Evolutionary conservation across 2,888 invertebrate species (phyloP), one percentile per base, ranked within the genome.

Genomic region (Balanococcus diminutus): DNA sequence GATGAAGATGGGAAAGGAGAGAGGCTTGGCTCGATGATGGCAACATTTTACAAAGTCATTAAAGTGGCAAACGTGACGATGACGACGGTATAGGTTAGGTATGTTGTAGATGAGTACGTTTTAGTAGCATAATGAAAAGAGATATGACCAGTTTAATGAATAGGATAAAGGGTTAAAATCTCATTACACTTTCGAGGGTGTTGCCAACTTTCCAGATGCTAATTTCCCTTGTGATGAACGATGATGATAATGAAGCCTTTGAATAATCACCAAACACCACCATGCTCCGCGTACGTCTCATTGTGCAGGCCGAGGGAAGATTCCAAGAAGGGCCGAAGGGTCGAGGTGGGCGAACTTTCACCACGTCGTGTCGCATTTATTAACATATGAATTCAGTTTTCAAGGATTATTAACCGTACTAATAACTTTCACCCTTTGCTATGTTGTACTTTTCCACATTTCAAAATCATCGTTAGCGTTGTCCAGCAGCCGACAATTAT

Each of bases 311-410:
- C 2, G 56, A 22, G 22, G 22, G 22, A 9, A 19, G 19, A 22
- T 42, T 42, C 14, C 14, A 16, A 42, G 14, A 3, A 2, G 14
- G 1, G 42, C 5, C 22, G 19, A 56, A 11, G 56, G 0, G n/a
- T n/a, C n/a, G n/a, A n/a, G 56, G 22, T 19, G 5, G 83, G 11
- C 75, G 67, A 84, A 84, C 84, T 84, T 84, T 84, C 72, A 72
- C 84, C 39, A 19, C 67, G 25, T 39, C 22, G 28, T 22, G 51
- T 56, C 84, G 42, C 84, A 67, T 72, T 84, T 84, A 84, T 84
- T 84, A 84, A 84, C 84, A 84, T 84, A 84, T 84, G 84, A 84
- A 84, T 84, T 84, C 84, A 72, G 84, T 84, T 84, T 84, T 84
- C 84, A 72, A 84, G 84, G 84, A 84, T 84, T 84, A 84, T 84